These are phyloP conservation scores for Novumbra hubbsi DNA, from an alignment of 2,797 vertebrate species.

Conservation along the genomic window DNA sequence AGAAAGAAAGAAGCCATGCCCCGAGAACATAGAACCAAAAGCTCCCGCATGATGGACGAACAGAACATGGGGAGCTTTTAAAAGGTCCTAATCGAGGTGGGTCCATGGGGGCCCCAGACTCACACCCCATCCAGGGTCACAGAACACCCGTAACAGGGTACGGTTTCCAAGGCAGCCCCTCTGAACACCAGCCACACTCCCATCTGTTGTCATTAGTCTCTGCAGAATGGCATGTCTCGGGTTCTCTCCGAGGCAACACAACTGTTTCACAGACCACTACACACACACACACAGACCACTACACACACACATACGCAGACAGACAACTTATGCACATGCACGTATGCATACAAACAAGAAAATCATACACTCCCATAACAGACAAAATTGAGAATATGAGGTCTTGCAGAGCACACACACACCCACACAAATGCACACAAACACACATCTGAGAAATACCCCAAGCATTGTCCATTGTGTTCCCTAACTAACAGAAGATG, in stretches of 20 bases:
- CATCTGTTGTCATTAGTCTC: conserved; percentile 75
- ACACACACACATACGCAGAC: neutral
- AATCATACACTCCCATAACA: neutral
- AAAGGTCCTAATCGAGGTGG: conserved; percentile 61
- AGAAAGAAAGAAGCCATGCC: conserved; percentile 62
- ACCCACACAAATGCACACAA: neutral
- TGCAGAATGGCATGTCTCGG: conserved; percentile 1
- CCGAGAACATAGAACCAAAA: conserved; percentile 51
- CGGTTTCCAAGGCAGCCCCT: conserved; percentile 40
- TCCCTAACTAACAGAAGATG: conserved; percentile 12
- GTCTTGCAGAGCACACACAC: neutral
- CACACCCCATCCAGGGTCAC: conserved; percentile 60
- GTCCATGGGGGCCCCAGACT: conserved; percentile 58
- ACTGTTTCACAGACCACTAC: neutral
- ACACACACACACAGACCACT: conserved; percentile 2
- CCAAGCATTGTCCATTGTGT: conserved; percentile 15
- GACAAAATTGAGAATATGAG: too few relatives aligned
- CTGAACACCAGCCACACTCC: conserved; percentile 56
- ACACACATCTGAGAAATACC: conserved; percentile 3
- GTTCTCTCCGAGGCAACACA: conserved; percentile 23
- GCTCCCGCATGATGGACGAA: conserved; percentile 66
- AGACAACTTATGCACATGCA: neutral
- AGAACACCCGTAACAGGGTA: conserved; percentile 49
- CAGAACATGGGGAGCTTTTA: conserved; percentile 59
- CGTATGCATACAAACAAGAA: neutral